Base-by-base conservation (phyloP, 1,140 invertebrate species). In the Pseudomyrmex sp. region DNA sequence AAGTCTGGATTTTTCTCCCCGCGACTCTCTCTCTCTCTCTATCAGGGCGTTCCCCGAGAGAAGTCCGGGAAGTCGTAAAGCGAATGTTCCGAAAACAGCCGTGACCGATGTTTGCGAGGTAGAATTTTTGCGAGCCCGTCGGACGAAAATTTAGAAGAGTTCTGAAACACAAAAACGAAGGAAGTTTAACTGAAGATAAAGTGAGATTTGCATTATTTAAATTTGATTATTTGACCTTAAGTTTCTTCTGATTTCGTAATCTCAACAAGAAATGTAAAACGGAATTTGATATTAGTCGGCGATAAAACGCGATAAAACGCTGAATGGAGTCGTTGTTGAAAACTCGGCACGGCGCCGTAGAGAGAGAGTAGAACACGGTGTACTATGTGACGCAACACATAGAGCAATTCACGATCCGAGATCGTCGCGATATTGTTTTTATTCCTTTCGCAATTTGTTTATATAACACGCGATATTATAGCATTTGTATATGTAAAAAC, bases 61-160 rank as follows among this genome's bases (percentile, higher is more conserved):
- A 75, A 80, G 62, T 89, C 82, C 52, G 76, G 56, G 62, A 89
- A 82, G 77, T 87, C 88, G 66, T 84, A 89, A 89, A 89, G 66
- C 56, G 62, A 65, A 59, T 56, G 59, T 23, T 35, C 7, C 5
- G 35, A 35, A 35, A 89, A 77, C 61, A 63, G 52, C 69, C 66
- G 54, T 72, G 13, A 52, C 48, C 46, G 23, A 73, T 63, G 10
- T 61, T 58, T 50, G 35, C 68, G 68, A 26, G 26, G 59, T 46
- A 48, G 50, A 63, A 75, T 59, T 74, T 56, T 63, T 9, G 52
- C 63, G 10, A 46, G 59, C 0, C 35, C 4, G 4, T 35, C 5
- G 5, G 0, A 7, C 5, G 35, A 35, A 35, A 35, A 35, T 7
- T 35, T 35, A 35, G 5, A 35, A 35, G 35, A 5, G 35, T 18